Conservation (phyloP, 2,797 vertebrate genomes). For the Pogonophryne albipinna region DNA sequence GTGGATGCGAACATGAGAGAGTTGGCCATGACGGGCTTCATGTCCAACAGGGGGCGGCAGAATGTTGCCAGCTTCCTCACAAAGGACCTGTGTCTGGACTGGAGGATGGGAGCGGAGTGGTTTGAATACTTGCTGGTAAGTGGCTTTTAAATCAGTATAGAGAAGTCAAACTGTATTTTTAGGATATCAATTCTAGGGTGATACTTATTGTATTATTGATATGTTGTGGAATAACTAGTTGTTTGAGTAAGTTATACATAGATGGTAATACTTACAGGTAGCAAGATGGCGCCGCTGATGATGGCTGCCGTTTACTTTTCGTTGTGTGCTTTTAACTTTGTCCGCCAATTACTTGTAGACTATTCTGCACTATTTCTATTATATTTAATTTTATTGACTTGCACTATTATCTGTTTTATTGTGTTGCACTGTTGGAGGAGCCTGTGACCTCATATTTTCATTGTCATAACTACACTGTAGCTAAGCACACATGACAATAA, state of each 20-base stretch:
- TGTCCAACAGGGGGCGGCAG: constrained; percentile 90
- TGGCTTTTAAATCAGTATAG: background rate
- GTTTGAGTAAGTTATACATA: background rate
- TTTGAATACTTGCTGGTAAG: constrained; percentile 88
- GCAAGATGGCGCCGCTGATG: too few species aligned
- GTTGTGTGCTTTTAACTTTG: too few species aligned
- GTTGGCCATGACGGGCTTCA: constrained; percentile 87
- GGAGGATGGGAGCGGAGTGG: constrained; percentile 91
- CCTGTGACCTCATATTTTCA: too few species aligned
- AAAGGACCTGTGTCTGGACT: constrained; percentile 89
- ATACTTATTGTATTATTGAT: background rate
- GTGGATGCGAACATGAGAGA: constrained; percentile 91
- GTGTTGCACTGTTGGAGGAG: background rate
- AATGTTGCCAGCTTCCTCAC: constrained; percentile 91
- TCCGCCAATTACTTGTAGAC: too few species aligned
- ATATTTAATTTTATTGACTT: too few species aligned
- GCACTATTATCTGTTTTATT: background rate
- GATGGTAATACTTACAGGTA: too few species aligned
- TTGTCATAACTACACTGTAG: too few species aligned
- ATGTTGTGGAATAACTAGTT: background rate
- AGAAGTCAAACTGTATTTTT: background rate
- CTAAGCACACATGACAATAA: too few species aligned
- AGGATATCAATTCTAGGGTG: background rate
- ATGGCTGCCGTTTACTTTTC: too few species aligned
- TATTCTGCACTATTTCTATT: too few species aligned